Evolutionary conservation across 2,888 invertebrate genomes (phyloP), one percentile per base, ranked within the genome.

Genomic region (Aspidapion aeneum): DNA sequence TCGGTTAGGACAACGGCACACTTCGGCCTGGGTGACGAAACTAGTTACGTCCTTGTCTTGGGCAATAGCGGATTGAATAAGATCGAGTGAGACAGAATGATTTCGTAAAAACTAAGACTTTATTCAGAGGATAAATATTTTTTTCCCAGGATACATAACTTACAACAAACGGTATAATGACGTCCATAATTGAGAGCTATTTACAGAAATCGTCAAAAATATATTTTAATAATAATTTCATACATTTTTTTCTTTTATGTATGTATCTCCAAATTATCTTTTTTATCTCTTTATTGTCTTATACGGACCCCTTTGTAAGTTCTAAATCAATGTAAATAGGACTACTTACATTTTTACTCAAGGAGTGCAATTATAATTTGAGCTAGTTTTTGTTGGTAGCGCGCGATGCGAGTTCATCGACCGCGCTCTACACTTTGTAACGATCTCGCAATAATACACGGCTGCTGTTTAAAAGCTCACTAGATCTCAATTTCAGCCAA

Each of bases 71-170:
- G 52, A 19, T 3, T 3, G 5, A 18, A 64, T 56, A 70, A 64
- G 73, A 69, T 71, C 70, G 73, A 78, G 70, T 72, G 77, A 78
- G 77, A 76, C 64, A 70, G 72, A 55, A 66, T 68, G 69, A 84
- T 84, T 84, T n/a, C n/a, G n/a, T n/a, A n/a, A n/a, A n/a, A n/a
- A n/a, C n/a, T n/a, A n/a, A n/a, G n/a, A n/a, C n/a, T n/a, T n/a
- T n/a, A n/a, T n/a, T n/a, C n/a, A n/a, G n/a, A n/a, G n/a, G n/a
- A n/a, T n/a, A n/a, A n/a, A n/a, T n/a, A n/a, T n/a, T n/a, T n/a
- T n/a, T n/a, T n/a, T n/a, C n/a, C n/a, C n/a, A n/a, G n/a, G n/a
- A n/a, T n/a, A n/a, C n/a, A n/a, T n/a, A n/a, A n/a, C n/a, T n/a
- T n/a, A n/a, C n/a, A n/a, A n/a, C n/a, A n/a, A n/a, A n/a, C n/a